Base-by-base conservation (phyloP, 2,888 invertebrate genomes). In the Panorpa germanica region DNA sequence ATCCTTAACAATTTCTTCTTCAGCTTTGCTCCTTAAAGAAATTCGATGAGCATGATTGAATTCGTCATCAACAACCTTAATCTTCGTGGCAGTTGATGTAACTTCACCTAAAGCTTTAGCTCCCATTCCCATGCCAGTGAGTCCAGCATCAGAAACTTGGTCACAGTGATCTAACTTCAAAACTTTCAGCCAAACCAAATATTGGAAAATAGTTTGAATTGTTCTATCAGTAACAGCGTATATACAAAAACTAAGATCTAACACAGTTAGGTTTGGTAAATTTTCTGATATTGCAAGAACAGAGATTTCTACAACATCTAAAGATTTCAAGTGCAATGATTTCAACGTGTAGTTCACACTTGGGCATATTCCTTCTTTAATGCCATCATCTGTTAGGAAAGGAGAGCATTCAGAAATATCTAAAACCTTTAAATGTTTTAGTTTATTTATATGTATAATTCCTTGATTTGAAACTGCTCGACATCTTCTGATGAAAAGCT, bases 181-280 rank as follows among this genome's bases (percentile, higher is more conserved):
- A 13, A 54, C 61, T 22, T 64, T 57, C 23, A 80, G 52, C 38
- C 57, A 49, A 10, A 61, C 46, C 41, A 75, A 60, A 40, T 71
- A 61, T 40, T 66, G 62, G 35, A 75, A 70, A 38, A 80, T 62
- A 23, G 63, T 64, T 53, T 76, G 70, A 30, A 76, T 56, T 11
- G 67, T 67, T 34, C 58, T 57, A 43, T 78, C 74, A 4, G 74
- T 74, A 2, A 77, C 67, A n/a, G 66, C 69, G 52, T 65, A 68
- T 38, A 70, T 67, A 45, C 77, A 77, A 39, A 65, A 68, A 34
- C 69, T 69, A 25, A 78, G 45, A 45, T 77, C 70, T 13, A 80
- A 52, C 13, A 57, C 49, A 1, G 53, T 57, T 24, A 78, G 50
- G 34, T 63, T 61, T 2, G 62, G 61, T 32, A 73, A 52, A 38